phyloP scores from a whole-genome alignment of 2,113 vertebrate species.

The Clinocottus analis region DNA sequence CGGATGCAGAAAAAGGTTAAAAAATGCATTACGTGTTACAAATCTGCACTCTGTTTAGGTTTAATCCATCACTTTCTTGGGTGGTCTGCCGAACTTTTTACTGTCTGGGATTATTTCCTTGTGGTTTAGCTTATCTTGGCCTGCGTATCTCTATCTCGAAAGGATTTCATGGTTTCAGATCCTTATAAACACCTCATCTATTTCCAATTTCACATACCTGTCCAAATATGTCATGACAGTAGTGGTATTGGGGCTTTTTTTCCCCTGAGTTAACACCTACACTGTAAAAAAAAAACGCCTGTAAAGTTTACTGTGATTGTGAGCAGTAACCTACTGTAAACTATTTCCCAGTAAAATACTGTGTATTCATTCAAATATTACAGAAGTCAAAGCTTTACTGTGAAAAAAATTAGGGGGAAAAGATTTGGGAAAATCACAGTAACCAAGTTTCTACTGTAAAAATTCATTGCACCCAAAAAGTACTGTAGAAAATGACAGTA shows the following conservation, averaged over 20 bases:
- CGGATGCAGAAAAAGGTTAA: conserved; percentile 14
- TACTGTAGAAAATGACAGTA: too few relatives aligned
- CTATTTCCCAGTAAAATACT: too few relatives aligned
- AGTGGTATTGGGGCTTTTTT: background rate
- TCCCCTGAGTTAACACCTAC: conserved; percentile 46
- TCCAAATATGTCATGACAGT: conserved; percentile 48
- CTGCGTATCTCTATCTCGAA: conserved; percentile 3
- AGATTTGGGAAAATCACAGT: too few relatives aligned
- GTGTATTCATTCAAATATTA: too few relatives aligned
- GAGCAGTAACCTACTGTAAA: too few relatives aligned
- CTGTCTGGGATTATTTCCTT: conserved; percentile 33
- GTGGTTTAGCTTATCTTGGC: conserved; percentile 29
- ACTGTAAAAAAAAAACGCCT: too few relatives aligned
- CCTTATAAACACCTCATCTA: conserved; percentile 50
- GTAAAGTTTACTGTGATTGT: too few relatives aligned
- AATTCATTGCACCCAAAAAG: too few relatives aligned
- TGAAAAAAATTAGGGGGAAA: too few relatives aligned
- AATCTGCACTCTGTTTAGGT: conserved; percentile 9
- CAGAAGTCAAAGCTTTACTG: too few relatives aligned
- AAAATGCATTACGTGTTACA: background rate
- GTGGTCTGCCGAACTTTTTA: conserved; percentile 59
- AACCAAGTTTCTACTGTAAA: too few relatives aligned
- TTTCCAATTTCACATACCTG: conserved; percentile 64
- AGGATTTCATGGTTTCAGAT: conserved; percentile 43
- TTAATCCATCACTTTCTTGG: conserved; percentile 45